phyloP scores from a whole-genome alignment of 2,888 invertebrate species.

The Eugnorisma glareosa region DNA sequence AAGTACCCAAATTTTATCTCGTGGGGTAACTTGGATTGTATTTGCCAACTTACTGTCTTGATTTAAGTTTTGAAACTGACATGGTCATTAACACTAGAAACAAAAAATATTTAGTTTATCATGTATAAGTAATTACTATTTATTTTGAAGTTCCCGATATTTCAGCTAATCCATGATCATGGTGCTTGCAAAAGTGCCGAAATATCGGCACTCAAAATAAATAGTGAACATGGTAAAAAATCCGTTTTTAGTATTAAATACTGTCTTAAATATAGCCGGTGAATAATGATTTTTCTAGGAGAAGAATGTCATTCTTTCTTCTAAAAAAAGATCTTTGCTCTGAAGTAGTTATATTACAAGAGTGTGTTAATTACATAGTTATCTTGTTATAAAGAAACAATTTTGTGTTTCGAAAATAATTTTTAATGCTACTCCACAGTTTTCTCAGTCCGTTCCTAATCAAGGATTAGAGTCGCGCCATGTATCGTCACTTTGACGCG shows the following conservation, averaged over 20 bases:
- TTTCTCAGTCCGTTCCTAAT: constrained; percentile 57
- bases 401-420: neutral
- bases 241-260: no score
- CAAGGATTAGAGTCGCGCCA: constrained; percentile 67
- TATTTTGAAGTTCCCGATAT: no score
- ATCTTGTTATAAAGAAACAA: neutral
- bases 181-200: no score
- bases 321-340: neutral
- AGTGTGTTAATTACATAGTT: neutral
- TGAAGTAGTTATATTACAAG: neutral
- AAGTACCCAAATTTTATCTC: no score
- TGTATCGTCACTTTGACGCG: constrained; percentile 69
- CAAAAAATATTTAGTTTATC: no score
- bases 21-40: neutral
- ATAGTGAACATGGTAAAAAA: no score
- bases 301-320: neutral
- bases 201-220: no score
- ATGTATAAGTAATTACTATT: no score
- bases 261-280: neutral
- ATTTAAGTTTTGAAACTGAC: no score
- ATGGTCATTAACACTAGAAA: no score
- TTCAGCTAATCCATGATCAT: no score
- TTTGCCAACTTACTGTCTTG: neutral
- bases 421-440: constrained; percentile 13
- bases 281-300: neutral